Conservation (phyloP, 2,113 vertebrate genomes). For the Meriones unguiculatus region DNA sequence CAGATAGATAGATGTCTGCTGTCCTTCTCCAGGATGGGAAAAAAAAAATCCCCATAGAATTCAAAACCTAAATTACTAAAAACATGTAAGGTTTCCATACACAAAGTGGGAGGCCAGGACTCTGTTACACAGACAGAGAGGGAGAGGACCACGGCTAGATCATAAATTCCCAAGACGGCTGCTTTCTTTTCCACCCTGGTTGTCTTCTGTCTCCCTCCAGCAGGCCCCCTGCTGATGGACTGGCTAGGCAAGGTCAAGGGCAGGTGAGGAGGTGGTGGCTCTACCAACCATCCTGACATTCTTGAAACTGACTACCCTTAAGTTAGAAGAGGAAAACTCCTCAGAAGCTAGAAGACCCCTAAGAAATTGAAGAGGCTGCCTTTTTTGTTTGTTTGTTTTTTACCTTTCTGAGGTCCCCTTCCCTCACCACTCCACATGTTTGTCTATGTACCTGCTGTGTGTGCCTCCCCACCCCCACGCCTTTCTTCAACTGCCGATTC, state of each 20-base stretch:
- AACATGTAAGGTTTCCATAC: background rate
- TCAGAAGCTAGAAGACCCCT: background rate
- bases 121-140: background rate
- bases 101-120: background rate
- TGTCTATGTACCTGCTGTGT: background rate
- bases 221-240: background rate
- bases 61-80: conserved; percentile 3
- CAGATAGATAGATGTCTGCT: background rate
- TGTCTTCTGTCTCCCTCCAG: background rate
- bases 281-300: background rate
- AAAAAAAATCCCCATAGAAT: background rate
- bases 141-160: background rate
- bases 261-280: background rate
- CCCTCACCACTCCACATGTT: background rate
- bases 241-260: background rate
- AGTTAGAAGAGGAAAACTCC: background rate
- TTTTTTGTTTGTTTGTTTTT: background rate
- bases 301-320: background rate
- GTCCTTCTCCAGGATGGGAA: background rate
- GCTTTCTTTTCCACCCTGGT: background rate
- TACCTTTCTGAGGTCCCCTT: background rate
- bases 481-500: background rate
- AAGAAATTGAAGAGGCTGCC: background rate
- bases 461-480: background rate
- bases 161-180: background rate